phyloP scores from a whole-genome alignment of 2,113 vertebrate genomes.

The Phodopus roborovskii region DNA sequence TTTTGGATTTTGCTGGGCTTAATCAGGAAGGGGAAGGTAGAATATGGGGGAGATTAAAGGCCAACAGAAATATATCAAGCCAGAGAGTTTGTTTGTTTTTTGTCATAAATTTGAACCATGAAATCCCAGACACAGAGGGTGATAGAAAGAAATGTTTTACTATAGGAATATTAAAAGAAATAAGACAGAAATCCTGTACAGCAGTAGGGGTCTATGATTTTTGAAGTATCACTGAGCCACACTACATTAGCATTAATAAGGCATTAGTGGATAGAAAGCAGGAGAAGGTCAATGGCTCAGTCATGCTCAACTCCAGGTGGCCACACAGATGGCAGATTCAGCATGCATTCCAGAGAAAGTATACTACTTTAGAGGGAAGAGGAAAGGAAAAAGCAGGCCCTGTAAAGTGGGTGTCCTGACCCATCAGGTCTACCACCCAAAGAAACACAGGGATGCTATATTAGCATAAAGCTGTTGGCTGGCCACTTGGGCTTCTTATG shows the following conservation, averaged over 20 bases:
- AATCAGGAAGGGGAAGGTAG: no score
- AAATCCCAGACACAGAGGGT: not conserved
- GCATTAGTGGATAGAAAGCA: no score
- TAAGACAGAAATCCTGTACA: not conserved
- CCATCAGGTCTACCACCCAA: no score
- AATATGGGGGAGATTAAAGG: not conserved
- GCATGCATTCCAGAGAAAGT: not conserved
- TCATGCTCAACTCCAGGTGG: no score
- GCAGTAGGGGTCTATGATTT: fast-evolving
- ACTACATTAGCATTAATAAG: no score
- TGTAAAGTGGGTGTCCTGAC: no score
- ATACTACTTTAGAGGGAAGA: not conserved
- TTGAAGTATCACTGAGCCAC: not conserved
- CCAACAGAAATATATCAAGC: not conserved
- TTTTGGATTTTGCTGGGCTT: not conserved
- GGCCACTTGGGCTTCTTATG: no score
- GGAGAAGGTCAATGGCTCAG: no score
- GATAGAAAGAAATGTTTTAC: not conserved
- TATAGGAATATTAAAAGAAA: no score
- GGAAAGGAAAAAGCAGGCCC: no score
- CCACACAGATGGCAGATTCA: not conserved
- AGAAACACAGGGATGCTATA: no score
- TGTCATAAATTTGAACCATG: not conserved
- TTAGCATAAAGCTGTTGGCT: no score
- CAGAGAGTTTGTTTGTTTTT: not conserved